These are phyloP conservation scores for Melanotaenia boesemani DNA, from an alignment of 2,797 vertebrate species.

Conservation along the genomic window DNA sequence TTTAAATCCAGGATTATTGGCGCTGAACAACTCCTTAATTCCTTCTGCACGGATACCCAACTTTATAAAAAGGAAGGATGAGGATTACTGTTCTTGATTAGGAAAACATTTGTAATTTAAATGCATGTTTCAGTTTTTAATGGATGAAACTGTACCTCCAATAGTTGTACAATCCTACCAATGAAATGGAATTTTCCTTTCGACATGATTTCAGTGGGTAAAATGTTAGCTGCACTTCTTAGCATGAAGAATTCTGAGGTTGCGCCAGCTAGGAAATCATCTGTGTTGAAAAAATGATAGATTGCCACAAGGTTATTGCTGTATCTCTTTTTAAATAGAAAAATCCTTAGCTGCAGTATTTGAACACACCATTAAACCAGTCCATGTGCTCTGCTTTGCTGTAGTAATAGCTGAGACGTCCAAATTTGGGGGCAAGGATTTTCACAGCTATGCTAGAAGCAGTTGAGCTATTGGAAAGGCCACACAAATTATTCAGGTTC, in stretches of 20 bases:
- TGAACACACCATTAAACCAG: conserved; percentile 82
- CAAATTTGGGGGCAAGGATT: conserved; percentile 82
- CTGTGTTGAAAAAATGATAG: conserved; percentile 54
- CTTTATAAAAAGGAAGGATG: conserved; percentile 67
- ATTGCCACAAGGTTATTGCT: background rate
- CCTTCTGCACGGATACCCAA: conserved; percentile 83
- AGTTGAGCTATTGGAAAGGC: conserved; percentile 80
- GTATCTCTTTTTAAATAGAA: background rate
- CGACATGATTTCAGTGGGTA: conserved; percentile 83
- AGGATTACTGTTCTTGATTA: background rate
- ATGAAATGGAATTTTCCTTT: conserved; percentile 80
- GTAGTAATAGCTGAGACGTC: conserved; percentile 77
- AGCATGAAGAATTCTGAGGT: conserved; percentile 81
- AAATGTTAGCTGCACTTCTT: conserved; percentile 74
- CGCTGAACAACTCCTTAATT: conserved; percentile 80
- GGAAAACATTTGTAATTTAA: background rate
- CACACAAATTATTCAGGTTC: background rate
- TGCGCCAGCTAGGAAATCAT: conserved; percentile 80
- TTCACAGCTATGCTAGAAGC: conserved; percentile 87
- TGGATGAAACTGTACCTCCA: conserved; percentile 81
- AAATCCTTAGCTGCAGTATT: background rate
- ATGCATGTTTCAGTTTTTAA: background rate
- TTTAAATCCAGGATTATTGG: conserved; percentile 65
- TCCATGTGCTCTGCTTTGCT: conserved; percentile 83
- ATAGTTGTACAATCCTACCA: conserved; percentile 81